Base-by-base conservation (phyloP, 1,140 invertebrate genomes). In the Cotesia typhae region DNA sequence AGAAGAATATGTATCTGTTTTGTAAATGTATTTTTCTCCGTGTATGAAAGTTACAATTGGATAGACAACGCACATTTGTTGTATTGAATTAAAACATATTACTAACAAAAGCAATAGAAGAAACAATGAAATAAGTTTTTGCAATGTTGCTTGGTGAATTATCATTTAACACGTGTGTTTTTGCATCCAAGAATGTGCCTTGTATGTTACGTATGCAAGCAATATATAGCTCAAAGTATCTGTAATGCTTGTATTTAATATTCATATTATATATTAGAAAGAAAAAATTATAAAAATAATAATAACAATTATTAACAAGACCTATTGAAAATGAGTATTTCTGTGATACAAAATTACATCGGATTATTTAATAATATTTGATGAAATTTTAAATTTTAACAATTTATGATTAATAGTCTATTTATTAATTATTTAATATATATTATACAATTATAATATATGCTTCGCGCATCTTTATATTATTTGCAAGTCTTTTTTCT, bases 201-300 rank as follows among this genome's bases (percentile, higher is more conserved):
- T 71, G 70, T 71, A 55, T 71, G 52, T 71, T 71, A 57, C 37
- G 28, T 65, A 71, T 64, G 70, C 70, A 65, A 71, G 67, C 67
- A 60, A 70, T 38, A 67, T 51, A 17, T 36, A 14, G 20, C 20
- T 35, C 20, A 12, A 57, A 9, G 35, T 37, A n/a, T 67, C 5
- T 55, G 51, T 67, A 35, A 17, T 55, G 20, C 17, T 38, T 55
- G 12, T 20, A 64, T 64, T 12, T 9, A 10, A 10, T n/a, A 36
- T 67, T 53, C 35, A 47, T 61, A 36, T 35, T 35, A 64, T 41
- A 37, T 38, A 38, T 38, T 64, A n/a, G 14, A 38, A 41, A 4
- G 14, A 41, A 64, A 14, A 37, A 64, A 38, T 38, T 2, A 10
- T 5, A 61, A 28, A 61, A 28, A 61, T 4, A 35, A 61, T 4